These are phyloP conservation scores for Pelecanoides urinatrix DNA, from an alignment of 2,113 vertebrate genomes.

Conservation along the genomic window DNA sequence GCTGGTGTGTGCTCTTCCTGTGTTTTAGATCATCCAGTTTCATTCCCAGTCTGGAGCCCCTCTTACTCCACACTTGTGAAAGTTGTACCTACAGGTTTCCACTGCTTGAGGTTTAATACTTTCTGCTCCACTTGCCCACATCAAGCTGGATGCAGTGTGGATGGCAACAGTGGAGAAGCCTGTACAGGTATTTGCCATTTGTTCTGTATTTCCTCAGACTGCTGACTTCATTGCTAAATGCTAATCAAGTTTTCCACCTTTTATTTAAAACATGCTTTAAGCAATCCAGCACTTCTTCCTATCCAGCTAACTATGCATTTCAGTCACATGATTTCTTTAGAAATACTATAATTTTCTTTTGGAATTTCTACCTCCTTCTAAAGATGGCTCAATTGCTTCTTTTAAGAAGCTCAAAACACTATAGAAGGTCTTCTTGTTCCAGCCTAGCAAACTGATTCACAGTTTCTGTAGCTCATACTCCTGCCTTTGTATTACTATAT, in stretches of 20 bases:
- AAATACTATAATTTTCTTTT: not conserved
- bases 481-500: not conserved
- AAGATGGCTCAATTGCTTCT: not conserved
- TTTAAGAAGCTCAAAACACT: not conserved
- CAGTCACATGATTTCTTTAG: not conserved
- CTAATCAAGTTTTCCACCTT: slow-evolving; percentile 1
- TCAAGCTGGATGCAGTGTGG: not conserved
- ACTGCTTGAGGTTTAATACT: not conserved
- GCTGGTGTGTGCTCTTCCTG: not conserved
- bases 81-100: not conserved
- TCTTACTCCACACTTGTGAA: not conserved
- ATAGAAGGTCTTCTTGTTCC: not conserved
- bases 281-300: not conserved
- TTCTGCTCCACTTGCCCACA: not conserved
- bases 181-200: not conserved
- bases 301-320: not conserved
- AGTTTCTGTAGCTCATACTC: not conserved
- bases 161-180: not conserved
- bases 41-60: not conserved
- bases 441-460: not conserved
- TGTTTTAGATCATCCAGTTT: not conserved
- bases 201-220: not conserved
- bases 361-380: not conserved
- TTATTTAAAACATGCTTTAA: slow-evolving; percentile 13
- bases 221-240: not conserved